phyloP scores from a whole-genome alignment of 2,113 vertebrate genomes.

The Proterorhinus semilunaris region DNA sequence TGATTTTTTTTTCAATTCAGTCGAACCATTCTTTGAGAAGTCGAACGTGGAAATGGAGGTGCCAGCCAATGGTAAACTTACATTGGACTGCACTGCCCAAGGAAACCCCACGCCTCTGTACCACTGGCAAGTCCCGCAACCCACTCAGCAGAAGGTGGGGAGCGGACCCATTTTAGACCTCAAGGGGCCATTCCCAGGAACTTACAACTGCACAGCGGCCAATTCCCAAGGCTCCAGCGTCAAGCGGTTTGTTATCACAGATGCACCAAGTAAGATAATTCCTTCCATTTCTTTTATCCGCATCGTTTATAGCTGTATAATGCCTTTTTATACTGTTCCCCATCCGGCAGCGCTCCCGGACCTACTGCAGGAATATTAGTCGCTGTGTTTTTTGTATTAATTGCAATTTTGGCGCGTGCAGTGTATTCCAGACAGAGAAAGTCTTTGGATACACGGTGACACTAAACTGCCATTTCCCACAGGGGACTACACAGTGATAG shows the following conservation, averaged over 20 bases:
- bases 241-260: slow-evolving; percentile 57
- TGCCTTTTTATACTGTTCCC: slow-evolving; percentile 27
- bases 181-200: slow-evolving; percentile 31
- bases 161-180: slow-evolving; percentile 11
- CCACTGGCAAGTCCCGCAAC: slow-evolving; percentile 32
- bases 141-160: too few relatives aligned
- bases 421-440: slow-evolving; percentile 47
- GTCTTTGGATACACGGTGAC: background rate
- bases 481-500: slow-evolving; percentile 54
- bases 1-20: slow-evolving; percentile 39
- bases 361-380: slow-evolving; percentile 52
- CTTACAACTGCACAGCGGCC: slow-evolving; percentile 59
- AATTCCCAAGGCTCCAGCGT: slow-evolving; percentile 22
- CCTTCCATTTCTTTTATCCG: background rate
- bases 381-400: slow-evolving; percentile 29
- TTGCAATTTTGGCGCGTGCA: slow-evolving; percentile 23
- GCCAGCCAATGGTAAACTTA: background rate
- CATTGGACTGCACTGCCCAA: slow-evolving; percentile 57
- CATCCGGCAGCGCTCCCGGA: slow-evolving; percentile 38
- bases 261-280: slow-evolving; percentile 45
- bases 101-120: slow-evolving; percentile 64
- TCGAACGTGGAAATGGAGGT: slow-evolving; percentile 34
- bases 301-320: slow-evolving; percentile 15
- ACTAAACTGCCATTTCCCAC: slow-evolving; percentile 48
- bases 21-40: slow-evolving; percentile 45